Evolutionary conservation across 2,888 invertebrate genomes (phyloP).

Genomic region (Cartodere bifasciata): DNA sequence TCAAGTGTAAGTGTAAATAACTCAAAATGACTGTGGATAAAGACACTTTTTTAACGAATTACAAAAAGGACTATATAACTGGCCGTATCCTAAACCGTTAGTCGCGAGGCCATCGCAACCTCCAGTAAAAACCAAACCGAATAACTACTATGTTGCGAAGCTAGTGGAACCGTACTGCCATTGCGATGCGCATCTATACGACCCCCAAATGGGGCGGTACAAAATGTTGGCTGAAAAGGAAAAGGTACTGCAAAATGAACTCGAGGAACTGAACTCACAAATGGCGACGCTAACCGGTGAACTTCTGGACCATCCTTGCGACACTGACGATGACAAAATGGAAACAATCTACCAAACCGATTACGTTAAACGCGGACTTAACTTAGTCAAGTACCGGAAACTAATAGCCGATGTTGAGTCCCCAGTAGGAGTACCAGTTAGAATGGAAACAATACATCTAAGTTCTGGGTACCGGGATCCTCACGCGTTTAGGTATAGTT

Average conservation of each 20-base stretch:
- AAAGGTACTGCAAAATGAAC: constrained; percentile 42
- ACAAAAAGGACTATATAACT: constrained; percentile 41
- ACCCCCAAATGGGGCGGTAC: constrained; percentile 47
- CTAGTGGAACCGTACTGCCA: constrained; percentile 50
- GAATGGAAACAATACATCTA: constrained; percentile 42
- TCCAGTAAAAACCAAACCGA: constrained; percentile 38
- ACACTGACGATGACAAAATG: constrained; percentile 49
- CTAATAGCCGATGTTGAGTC: constrained; percentile 49
- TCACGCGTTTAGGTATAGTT: constrained; percentile 43
- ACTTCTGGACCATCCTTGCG: constrained; percentile 51
- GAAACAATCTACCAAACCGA: constrained; percentile 48
- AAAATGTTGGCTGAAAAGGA: constrained; percentile 48
- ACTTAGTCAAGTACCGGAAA: constrained; percentile 41
- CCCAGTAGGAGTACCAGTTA: constrained; percentile 44
- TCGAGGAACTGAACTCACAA: constrained; percentile 39
- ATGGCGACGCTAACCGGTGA: constrained; percentile 48
- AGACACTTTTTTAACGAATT: constrained; percentile 38
- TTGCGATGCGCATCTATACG: constrained; percentile 49
- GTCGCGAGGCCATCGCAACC: constrained; percentile 45
- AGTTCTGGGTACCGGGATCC: constrained; percentile 50
- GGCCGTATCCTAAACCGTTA: constrained; percentile 46
- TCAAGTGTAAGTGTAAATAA: constrained; percentile 34
- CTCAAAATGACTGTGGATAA: constrained; percentile 22
- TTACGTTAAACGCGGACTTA: constrained; percentile 45
- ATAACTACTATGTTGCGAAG: constrained; percentile 37